Evolutionary conservation across 2,113 vertebrate genomes (phyloP), one percentile per base, ranked within the genome.

Genomic region (Anser cygnoides): DNA sequence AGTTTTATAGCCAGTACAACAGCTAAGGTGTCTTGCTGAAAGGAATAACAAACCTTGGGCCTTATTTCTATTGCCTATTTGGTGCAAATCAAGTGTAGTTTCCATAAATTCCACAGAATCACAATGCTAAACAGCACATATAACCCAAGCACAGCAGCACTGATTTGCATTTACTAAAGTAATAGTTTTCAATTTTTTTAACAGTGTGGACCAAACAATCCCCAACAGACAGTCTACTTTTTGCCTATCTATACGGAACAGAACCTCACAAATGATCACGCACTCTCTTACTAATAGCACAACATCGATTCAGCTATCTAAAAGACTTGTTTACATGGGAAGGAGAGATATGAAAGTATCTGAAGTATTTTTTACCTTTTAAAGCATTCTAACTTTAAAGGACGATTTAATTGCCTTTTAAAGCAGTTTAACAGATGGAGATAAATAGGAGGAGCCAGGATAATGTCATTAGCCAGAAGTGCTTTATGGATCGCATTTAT

Each of bases 351-450:
- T 58, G 41, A 72, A 81, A 84, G 65, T 3, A 72, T 66, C 33
- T 18, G 29, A 72, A 84, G 35, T 37, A 63, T 49, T 72, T 76
- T 80, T 88, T 72, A 63, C 21, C 29, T 63, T 61, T 57, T 81
- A 77, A 85, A 77, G 63, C 39, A 23, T n/a, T 55, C 68, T 54
- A 41, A 58, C 35, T 55, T 79, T 70, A 79, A 87, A 89, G 61
- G 62, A n/a, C 37, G 43, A 66, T 37, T 54, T 13, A 84, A 28
- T 43, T 84, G 74, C 58, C 44, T 90, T 87, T 87, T 49, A 75
- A 79, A 65, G 73, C 57, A 66, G 28, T 67, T 71, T 58, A 80
- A 80, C 63, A 77, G 70, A 76, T 68, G 72, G 84, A 52, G 77
- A 57, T 62, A 63, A 72, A 83, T 79, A 71, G 44, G 50, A 88